Conservation (phyloP, 2,113 vertebrate genomes). For the Dicrurus megarhynchus region DNA sequence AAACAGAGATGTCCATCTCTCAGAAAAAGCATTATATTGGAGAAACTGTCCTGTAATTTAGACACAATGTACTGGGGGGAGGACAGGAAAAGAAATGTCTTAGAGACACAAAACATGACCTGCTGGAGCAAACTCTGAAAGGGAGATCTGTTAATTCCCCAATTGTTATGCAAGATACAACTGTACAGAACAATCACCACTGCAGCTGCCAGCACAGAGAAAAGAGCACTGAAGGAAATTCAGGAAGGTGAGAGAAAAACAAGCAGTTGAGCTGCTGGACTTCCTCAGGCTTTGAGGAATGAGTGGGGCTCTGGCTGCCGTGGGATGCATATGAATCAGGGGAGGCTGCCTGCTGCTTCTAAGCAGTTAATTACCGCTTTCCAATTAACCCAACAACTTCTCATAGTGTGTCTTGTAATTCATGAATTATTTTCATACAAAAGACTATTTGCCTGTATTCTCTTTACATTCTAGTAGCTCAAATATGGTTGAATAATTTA, state of each 20-base stretch:
- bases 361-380: not conserved
- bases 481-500: not conserved
- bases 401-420: not conserved
- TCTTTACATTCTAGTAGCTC: not conserved
- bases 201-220: not conserved
- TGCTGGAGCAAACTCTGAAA: not conserved
- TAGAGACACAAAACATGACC: not conserved
- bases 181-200: not conserved
- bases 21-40: not conserved
- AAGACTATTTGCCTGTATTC: not conserved
- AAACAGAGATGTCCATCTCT: not conserved
- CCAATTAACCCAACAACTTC: not conserved
- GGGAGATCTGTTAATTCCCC: not conserved
- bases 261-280: not conserved
- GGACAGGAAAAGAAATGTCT: not conserved
- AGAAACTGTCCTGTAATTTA: not conserved
- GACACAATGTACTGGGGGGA: not conserved
- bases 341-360: not conserved
- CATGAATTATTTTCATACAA: not conserved
- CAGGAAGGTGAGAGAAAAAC: not conserved
- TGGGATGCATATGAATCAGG: not conserved
- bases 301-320: rapidly evolving
- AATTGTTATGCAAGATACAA: not conserved
- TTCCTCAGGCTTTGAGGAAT: rapidly evolving
- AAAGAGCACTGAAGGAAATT: not conserved